These are phyloP conservation scores for Sinosuthora webbiana DNA, from an alignment of 2,113 vertebrate species.

Conservation along the genomic window DNA sequence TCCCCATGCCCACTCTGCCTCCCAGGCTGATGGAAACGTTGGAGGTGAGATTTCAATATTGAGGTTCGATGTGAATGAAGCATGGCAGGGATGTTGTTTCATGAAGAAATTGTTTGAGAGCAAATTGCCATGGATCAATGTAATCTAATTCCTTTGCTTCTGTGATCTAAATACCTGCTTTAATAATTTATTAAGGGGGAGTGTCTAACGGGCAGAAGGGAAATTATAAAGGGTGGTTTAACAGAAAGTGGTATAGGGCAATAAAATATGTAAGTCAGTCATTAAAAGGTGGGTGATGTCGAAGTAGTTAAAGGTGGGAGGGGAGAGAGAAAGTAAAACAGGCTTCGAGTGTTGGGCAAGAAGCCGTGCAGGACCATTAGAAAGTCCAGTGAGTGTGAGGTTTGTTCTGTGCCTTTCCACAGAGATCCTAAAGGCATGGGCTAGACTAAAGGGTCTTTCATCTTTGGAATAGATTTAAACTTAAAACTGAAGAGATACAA, in stretches of 20 bases:
- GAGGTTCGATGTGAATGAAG: slow-evolving; percentile 41
- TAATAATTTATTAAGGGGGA: slow-evolving; percentile 67
- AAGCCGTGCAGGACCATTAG: neutral
- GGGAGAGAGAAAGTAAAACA: neutral
- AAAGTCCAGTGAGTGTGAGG: accelerated
- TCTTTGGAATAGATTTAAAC: neutral
- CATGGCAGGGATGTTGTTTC: slow-evolving; percentile 45
- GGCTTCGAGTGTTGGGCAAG: neutral
- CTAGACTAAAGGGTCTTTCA: neutral
- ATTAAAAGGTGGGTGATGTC: neutral
- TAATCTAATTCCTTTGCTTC: slow-evolving; percentile 73
- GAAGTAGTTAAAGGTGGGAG: neutral
- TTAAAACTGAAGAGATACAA: neutral
- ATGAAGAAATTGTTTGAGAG: slow-evolving; percentile 52
- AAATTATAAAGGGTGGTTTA: slow-evolving; percentile 5
- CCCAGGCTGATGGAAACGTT: slow-evolving; percentile 48
- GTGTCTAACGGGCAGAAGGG: neutral
- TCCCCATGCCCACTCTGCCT: neutral
- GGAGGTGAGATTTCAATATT: slow-evolving; percentile 17
- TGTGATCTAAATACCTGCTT: slow-evolving; percentile 68
- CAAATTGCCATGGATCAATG: slow-evolving; percentile 70
- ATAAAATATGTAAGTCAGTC: slow-evolving; percentile 1
- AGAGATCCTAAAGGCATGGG: neutral
- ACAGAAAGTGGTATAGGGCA: neutral
- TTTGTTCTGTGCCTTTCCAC: neutral